Evolutionary conservation across 2,113 vertebrate genomes (phyloP).

Genomic region (Brachypteracias leptosomus): DNA sequence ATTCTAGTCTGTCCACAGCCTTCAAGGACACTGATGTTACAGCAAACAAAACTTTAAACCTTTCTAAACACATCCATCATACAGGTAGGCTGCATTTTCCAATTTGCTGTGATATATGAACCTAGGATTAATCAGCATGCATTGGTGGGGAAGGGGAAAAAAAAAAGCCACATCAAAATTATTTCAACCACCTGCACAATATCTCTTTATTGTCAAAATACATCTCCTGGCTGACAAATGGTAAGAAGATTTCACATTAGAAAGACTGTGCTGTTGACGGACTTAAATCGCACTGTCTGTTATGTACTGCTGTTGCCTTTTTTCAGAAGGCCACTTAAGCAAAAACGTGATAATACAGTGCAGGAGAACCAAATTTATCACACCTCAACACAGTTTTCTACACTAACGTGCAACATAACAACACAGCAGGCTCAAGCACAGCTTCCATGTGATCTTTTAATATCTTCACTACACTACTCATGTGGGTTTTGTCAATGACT

Average conservation of each 20-base stretch:
- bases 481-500: constrained; percentile 1
- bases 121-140: constrained; percentile 7
- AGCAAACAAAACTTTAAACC: not conserved
- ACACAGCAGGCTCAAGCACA: not conserved
- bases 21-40: constrained; percentile 13
- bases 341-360: not conserved
- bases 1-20: not conserved
- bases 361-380: constrained; percentile 27
- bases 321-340: constrained; percentile 16
- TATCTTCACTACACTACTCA: not conserved
- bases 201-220: constrained; percentile 23
- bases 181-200: constrained; percentile 11
- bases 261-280: not conserved
- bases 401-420: not conserved
- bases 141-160: not conserved
- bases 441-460: not conserved
- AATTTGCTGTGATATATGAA: not conserved
- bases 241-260: constrained; percentile 1
- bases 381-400: not conserved
- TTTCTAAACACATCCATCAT: constrained; percentile 13
- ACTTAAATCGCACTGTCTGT: not conserved
- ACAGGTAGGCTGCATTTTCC: not conserved
- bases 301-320: not conserved
- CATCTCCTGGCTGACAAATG: not conserved
- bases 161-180: not conserved